These are phyloP conservation scores for Neelides sp. DNA, from an alignment of 1,140 invertebrate genomes.

Conservation along the genomic window DNA sequence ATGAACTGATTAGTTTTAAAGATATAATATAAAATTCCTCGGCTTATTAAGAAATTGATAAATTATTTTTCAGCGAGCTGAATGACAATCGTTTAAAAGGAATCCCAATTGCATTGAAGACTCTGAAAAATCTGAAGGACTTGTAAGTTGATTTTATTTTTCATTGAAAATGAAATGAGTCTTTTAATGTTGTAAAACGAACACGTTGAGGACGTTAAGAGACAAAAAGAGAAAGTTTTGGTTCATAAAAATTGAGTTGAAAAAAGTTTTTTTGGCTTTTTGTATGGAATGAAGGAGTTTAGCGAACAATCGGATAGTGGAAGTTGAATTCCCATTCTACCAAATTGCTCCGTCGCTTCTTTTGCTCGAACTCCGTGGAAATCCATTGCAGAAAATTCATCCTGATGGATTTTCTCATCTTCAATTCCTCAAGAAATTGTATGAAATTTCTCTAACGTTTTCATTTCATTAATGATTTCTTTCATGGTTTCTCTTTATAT, in stretches of 20 bases:
- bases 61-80: slow-evolving; percentile 47
- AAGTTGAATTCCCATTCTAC: slow-evolving; percentile 22
- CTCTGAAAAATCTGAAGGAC: slow-evolving; percentile 51
- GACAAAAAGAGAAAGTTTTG: too few species aligned
- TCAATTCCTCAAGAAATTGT: slow-evolving; percentile 23
- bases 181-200: slow-evolving; percentile 3
- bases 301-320: slow-evolving; percentile 25
- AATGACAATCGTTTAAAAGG: slow-evolving; percentile 57
- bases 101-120: slow-evolving; percentile 49
- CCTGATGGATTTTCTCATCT: slow-evolving; percentile 26
- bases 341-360: slow-evolving; percentile 16
- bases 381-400: slow-evolving; percentile 25
- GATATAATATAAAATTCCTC: too few species aligned
- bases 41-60: slow-evolving; percentile 31
- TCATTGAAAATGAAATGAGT: neutral
- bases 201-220: too few species aligned
- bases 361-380: slow-evolving; percentile 23
- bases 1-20: neutral
- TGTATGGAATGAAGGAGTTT: slow-evolving; percentile 26
- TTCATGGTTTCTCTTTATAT: too few species aligned
- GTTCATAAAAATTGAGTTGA: too few species aligned
- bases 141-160: slow-evolving; percentile 46
- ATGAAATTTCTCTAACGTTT: slow-evolving; percentile 5
- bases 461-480: slow-evolving; percentile 4
- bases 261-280: too few species aligned